These are phyloP conservation scores for Frankliniella intonsa DNA, from an alignment of 2,888 invertebrate species.

Conservation along the genomic window DNA sequence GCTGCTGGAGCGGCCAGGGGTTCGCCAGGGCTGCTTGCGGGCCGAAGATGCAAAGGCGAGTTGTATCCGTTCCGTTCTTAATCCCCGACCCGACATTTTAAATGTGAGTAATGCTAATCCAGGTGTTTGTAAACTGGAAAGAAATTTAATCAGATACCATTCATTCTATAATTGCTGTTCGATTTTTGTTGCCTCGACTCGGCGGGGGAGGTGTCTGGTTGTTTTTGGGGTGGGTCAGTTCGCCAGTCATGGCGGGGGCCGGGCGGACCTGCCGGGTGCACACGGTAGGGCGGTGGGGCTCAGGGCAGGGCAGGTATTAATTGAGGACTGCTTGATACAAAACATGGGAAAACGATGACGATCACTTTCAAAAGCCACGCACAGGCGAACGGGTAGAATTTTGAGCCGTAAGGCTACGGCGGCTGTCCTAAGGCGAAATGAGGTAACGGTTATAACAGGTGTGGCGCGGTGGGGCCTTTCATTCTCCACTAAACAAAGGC, in stretches of 20 bases:
- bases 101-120: no score
- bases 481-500: neutral
- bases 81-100: no score
- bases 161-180: no score
- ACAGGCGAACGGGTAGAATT: neutral
- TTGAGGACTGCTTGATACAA: constrained; percentile 3
- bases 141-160: no score
- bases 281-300: neutral
- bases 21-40: no score
- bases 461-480: neutral
- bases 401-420: neutral
- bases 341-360: constrained; percentile 17
- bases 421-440: neutral
- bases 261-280: neutral
- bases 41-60: no score
- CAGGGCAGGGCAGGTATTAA: neutral
- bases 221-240: constrained; percentile 12
- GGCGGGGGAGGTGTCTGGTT: no score
- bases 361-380: constrained; percentile 6
- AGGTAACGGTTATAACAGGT: constrained; percentile 14
- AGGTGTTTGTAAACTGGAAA: no score
- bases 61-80: no score
- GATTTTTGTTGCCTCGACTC: no score
- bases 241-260: constrained; percentile 3
- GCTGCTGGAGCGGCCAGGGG: no score